Conservation (phyloP, 2,113 vertebrate genomes). For the Bufo gargarizans region DNA sequence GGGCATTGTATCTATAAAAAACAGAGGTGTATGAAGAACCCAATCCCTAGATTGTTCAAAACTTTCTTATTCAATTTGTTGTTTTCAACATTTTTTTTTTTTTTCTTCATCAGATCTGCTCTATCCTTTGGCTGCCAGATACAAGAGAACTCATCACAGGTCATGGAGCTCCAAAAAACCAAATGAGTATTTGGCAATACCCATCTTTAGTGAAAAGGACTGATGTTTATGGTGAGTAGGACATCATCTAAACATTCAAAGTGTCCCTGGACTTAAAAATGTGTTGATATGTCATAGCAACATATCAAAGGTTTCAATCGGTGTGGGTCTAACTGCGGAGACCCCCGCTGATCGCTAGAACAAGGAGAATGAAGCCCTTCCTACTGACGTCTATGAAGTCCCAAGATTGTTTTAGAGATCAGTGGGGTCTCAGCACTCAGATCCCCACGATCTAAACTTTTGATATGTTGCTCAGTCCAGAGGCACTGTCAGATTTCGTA, state of each 20-base stretch:
- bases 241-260: background rate
- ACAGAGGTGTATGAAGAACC: background rate
- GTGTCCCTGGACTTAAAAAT: too few relatives aligned
- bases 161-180: constrained; percentile 73
- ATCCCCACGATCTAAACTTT: too few relatives aligned
- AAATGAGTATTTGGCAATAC: constrained; percentile 70
- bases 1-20: background rate
- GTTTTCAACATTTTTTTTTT: background rate
- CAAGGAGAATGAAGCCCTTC: too few relatives aligned
- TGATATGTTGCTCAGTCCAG: too few relatives aligned
- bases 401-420: too few relatives aligned
- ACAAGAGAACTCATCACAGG: constrained; percentile 70
- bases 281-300: background rate
- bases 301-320: too few relatives aligned
- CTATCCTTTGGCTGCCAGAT: constrained; percentile 73
- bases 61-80: background rate
- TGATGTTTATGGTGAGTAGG: constrained; percentile 70
- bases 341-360: too few relatives aligned
- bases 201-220: constrained; percentile 63
- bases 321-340: too few relatives aligned
- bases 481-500: too few relatives aligned
- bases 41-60: background rate
- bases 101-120: constrained; percentile 74
- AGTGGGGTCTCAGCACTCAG: too few relatives aligned
- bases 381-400: too few relatives aligned